Conservation (phyloP, 2,797 vertebrate species). For the Chaetodon trifasciatus region DNA sequence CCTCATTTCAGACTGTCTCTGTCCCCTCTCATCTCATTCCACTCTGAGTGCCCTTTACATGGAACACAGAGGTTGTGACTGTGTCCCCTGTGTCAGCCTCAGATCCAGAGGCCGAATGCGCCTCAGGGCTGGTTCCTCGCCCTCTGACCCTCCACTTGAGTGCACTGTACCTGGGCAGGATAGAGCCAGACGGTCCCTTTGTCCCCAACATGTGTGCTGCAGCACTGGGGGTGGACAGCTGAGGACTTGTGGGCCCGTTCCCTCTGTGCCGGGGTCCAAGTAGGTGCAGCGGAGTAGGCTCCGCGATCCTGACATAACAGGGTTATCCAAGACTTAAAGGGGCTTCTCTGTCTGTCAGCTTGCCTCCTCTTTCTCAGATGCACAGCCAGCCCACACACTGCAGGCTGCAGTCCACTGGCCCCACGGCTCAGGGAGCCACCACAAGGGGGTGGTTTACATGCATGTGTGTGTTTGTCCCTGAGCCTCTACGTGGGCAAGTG, state of each 20-base stretch:
- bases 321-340: constrained; percentile 81
- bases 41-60: constrained; percentile 72
- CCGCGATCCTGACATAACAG: constrained; percentile 75
- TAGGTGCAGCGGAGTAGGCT: constrained; percentile 57
- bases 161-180: constrained; percentile 40
- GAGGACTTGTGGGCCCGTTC: constrained; percentile 25
- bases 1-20: constrained; percentile 62
- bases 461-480: constrained; percentile 68
- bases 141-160: constrained; percentile 39
- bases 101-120: constrained; percentile 54
- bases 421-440: constrained; percentile 81
- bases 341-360: constrained; percentile 71
- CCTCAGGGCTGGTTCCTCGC: constrained; percentile 59
- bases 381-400: constrained; percentile 81
- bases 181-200: constrained; percentile 33
- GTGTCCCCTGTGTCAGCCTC: constrained; percentile 54
- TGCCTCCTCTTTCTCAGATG: constrained; percentile 61
- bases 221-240: neutral
- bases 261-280: constrained; percentile 27
- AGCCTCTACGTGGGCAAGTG: constrained; percentile 72
- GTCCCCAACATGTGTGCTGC: constrained; percentile 29
- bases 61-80: constrained; percentile 58
- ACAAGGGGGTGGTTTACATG: constrained; percentile 74
- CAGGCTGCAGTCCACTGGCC: constrained; percentile 82
- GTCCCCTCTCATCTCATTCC: constrained; percentile 66